These are phyloP conservation scores for Triplophysa yarkandensis DNA, from an alignment of 2,797 vertebrate genomes.

Conservation along the genomic window DNA sequence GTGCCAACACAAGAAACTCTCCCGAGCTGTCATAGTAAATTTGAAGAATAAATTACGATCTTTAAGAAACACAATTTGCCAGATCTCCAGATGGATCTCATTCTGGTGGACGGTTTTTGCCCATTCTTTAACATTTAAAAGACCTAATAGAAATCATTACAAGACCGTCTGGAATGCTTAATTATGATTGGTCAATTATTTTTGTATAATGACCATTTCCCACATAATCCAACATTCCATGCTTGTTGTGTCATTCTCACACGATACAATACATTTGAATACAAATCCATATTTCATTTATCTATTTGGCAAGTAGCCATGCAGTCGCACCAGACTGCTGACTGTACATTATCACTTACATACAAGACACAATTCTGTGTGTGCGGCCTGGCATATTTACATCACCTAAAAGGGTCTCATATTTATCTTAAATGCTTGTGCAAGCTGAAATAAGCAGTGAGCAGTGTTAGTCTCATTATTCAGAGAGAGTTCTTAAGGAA, in stretches of 20 bases:
- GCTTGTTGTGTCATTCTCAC: not conserved
- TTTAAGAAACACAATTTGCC: conserved; percentile 46
- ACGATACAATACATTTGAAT: not conserved
- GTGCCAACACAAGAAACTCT: conserved; percentile 10
- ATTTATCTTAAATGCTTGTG: not conserved
- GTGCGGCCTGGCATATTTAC: not conserved
- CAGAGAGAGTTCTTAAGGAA: not conserved
- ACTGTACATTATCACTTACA: conserved; percentile 1
- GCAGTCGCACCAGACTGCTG: not conserved
- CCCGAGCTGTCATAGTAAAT: conserved; percentile 30
- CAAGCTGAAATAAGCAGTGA: conserved; percentile 11
- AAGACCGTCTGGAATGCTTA: not conserved
- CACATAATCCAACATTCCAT: not conserved
- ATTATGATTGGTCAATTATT: conserved; percentile 21
- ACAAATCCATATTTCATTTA: not conserved
- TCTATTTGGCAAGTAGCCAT: conserved; percentile 5
- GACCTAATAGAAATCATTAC: conserved; percentile 35
- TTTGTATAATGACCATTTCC: conserved; percentile 19
- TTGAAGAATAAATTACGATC: conserved; percentile 46
- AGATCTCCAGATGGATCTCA: conserved; percentile 56
- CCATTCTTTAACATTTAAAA: conserved; percentile 28
- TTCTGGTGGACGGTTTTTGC: conserved; percentile 45
- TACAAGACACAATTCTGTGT: not conserved
- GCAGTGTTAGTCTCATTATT: conserved; percentile 1
- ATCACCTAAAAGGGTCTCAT: not conserved